These are phyloP conservation scores for Magallana ariakensis DNA, from an alignment of 1,140 invertebrate genomes.

Conservation along the genomic window DNA sequence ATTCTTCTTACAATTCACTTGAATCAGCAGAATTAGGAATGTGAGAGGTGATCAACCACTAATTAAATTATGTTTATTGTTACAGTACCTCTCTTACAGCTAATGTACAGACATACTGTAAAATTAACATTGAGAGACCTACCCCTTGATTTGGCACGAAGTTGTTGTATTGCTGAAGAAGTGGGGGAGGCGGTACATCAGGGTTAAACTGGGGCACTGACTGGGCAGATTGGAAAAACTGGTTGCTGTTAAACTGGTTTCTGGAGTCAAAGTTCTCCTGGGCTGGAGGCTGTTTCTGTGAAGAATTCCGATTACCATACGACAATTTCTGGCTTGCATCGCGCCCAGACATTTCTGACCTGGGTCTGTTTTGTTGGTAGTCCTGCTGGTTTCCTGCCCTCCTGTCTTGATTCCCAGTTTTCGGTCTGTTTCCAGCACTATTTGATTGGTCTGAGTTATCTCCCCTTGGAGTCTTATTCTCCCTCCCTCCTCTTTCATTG, in stretches of 20 bases:
- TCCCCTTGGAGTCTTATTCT: conserved; percentile 29
- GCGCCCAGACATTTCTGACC: not conserved
- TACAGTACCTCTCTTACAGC: too few species aligned
- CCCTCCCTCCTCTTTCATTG: conserved; percentile 22
- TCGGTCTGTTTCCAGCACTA: not conserved
- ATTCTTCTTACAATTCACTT: too few species aligned
- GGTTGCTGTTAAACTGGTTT: conserved; percentile 3
- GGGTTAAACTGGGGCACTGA: conserved; percentile 15
- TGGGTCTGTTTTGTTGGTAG: conserved; percentile 13
- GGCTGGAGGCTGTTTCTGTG: not conserved
- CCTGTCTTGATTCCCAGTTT: conserved; percentile 14
- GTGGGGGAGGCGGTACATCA: conserved; percentile 9
- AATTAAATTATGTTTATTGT: too few species aligned
- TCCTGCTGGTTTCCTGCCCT: not conserved
- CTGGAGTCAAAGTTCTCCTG: not conserved
- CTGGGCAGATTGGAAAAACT: not conserved
- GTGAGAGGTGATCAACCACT: too few species aligned
- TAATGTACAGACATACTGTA: too few species aligned
- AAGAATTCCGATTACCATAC: not conserved
- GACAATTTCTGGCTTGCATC: not conserved
- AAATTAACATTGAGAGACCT: not conserved
- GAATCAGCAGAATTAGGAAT: too few species aligned
- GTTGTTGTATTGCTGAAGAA: conserved; percentile 16
- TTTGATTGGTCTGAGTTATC: not conserved
- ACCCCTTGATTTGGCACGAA: conserved; percentile 1